phyloP scores from a whole-genome alignment of 1,140 invertebrate genomes.

The Subanguina moxae region DNA sequence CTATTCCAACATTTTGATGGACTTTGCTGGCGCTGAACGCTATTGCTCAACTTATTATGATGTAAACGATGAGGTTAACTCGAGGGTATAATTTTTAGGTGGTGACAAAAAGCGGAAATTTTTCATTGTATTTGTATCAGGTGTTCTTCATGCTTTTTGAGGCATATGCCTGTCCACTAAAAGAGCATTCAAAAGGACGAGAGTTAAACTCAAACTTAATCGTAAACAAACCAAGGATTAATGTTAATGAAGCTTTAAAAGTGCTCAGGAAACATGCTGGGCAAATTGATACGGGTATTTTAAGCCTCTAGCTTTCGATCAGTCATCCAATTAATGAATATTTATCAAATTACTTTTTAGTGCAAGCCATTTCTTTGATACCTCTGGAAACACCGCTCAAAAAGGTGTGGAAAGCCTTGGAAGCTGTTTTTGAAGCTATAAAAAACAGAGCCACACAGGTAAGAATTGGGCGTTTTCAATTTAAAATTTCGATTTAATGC shows the following conservation, averaged over 20 bases:
- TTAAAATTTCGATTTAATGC: not conserved
- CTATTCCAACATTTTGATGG: constrained; percentile 77
- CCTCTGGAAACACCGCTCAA: constrained; percentile 28
- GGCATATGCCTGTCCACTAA: constrained; percentile 27
- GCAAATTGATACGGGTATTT: constrained; percentile 32
- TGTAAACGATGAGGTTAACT: constrained; percentile 25
- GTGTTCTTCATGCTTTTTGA: constrained; percentile 44
- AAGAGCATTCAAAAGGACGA: constrained; percentile 4
- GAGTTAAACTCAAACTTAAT: constrained; percentile 17
- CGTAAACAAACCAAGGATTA: constrained; percentile 10
- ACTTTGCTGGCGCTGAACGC: constrained; percentile 72
- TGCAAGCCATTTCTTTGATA: constrained; percentile 31
- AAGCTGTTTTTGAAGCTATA: constrained; percentile 35
- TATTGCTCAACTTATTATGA: constrained; percentile 39
- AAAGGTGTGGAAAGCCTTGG: constrained; percentile 32
- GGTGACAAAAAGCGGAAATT: too few species aligned
- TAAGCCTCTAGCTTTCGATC: not conserved
- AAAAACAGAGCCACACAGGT: constrained; percentile 29
- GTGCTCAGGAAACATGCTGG: constrained; percentile 35
- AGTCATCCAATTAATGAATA: not conserved
- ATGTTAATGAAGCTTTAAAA: constrained; percentile 41
- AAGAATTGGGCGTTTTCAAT: constrained; percentile 6
- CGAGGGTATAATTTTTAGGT: constrained; percentile 21
- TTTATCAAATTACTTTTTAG: constrained; percentile 4
- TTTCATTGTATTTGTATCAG: constrained; percentile 29